These are phyloP conservation scores for Melanotaenia nigrans DNA, from an alignment of 2,797 vertebrate species.

Conservation along the genomic window DNA sequence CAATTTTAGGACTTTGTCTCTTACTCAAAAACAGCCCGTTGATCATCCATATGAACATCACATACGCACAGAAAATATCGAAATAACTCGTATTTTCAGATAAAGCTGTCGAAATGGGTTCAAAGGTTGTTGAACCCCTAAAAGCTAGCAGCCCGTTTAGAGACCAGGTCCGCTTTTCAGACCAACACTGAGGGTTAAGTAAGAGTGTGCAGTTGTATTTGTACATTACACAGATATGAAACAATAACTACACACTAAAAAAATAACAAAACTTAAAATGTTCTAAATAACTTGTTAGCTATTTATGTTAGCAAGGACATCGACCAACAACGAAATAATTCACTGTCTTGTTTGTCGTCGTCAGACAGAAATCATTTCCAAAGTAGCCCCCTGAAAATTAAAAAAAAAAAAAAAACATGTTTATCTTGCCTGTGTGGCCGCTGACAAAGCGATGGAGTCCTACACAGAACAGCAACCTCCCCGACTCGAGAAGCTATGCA, in stretches of 20 bases:
- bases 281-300: not conserved
- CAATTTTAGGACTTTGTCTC: too few species aligned
- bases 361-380: not conserved
- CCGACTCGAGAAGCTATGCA: not conserved
- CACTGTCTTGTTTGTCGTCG: not conserved
- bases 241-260: not conserved
- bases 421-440: slow-evolving; percentile 43
- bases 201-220: not conserved
- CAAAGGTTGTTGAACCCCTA: slow-evolving; percentile 1
- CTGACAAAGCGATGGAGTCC: not conserved
- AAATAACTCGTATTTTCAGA: not conserved
- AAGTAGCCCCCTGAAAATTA: accelerated
- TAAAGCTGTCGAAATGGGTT: not conserved
- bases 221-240: not conserved
- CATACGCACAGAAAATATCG: not conserved
- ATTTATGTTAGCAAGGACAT: not conserved
- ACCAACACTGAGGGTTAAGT: not conserved
- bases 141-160: not conserved
- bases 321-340: not conserved
- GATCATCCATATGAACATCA: not conserved
- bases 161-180: not conserved
- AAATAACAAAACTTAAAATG: not conserved
- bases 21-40: not conserved
- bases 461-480: not conserved
- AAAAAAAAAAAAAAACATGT: not conserved